Conservation (phyloP, 2,888 invertebrate species). For the Napeogenes sylphis region DNA sequence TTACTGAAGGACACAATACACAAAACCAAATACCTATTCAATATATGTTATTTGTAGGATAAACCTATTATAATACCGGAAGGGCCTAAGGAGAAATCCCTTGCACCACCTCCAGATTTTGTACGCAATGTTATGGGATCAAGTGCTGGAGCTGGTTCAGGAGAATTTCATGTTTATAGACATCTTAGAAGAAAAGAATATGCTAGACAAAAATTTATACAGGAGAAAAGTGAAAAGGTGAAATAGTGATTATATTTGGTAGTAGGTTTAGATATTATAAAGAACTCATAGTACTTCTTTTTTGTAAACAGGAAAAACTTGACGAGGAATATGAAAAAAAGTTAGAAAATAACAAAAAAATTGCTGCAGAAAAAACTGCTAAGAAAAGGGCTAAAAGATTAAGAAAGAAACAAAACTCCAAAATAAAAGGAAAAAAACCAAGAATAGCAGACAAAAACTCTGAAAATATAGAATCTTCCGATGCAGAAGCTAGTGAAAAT, state of each 20-base stretch:
- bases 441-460: constrained; percentile 44
- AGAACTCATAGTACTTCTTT: not conserved
- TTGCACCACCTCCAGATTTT: constrained; percentile 93
- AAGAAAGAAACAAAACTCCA: constrained; percentile 81
- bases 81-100: constrained; percentile 84
- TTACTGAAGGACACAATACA: no score
- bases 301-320: constrained; percentile 81
- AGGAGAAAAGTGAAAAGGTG: constrained; percentile 91
- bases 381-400: constrained; percentile 94
- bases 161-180: constrained; percentile 99
- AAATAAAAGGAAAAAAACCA: constrained; percentile 62
- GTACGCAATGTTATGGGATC: constrained; percentile 99
- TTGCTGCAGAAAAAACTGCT: constrained; percentile 89
- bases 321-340: constrained; percentile 90
- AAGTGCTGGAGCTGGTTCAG: constrained; percentile 99
- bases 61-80: constrained; percentile 94
- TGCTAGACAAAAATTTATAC: constrained; percentile 95
- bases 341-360: constrained; percentile 84
- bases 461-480: constrained; percentile 37
- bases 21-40: no score
- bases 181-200: constrained; percentile 97
- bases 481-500: constrained; percentile 48
- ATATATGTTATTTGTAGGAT: constrained; percentile 76
- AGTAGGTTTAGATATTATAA: not conserved
- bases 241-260: constrained; percentile 25